phyloP scores from a whole-genome alignment of 2,888 invertebrate genomes.

The Villa cingulata region DNA sequence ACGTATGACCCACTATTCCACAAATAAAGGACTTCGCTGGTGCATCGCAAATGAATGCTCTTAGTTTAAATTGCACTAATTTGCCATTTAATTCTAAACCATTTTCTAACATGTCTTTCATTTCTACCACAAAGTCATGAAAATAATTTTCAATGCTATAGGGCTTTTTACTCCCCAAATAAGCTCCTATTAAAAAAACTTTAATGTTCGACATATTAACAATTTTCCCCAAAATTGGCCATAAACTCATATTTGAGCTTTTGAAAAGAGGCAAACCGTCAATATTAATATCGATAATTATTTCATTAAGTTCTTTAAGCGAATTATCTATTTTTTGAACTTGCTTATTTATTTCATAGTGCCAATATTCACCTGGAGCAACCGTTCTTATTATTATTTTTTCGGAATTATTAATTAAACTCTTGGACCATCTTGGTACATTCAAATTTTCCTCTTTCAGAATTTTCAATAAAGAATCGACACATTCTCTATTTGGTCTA shows the following conservation, averaged over 20 bases:
- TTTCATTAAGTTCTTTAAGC: slow-evolving; percentile 9
- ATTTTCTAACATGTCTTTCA: neutral
- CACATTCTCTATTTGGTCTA: neutral
- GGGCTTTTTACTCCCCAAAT: slow-evolving; percentile 7
- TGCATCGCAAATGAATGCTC: slow-evolving; percentile 14
- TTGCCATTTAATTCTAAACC: slow-evolving; percentile 2
- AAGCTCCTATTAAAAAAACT: slow-evolving; percentile 8
- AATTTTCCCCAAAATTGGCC: slow-evolving; percentile 12
- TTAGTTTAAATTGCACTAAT: slow-evolving; percentile 6
- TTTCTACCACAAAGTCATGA: slow-evolving; percentile 6
- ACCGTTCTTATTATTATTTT: slow-evolving; percentile 4
- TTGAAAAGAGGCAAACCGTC: slow-evolving; percentile 12
- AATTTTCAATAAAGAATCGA: neutral
- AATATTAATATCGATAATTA: slow-evolving; percentile 10
- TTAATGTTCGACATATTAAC: slow-evolving; percentile 9
- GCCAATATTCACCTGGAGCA: slow-evolving; percentile 9
- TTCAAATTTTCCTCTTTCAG: neutral
- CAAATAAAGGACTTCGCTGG: slow-evolving; percentile 5
- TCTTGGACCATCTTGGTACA: neutral
- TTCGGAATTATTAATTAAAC: neutral
- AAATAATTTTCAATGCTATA: slow-evolving; percentile 2
- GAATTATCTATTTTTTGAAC: slow-evolving; percentile 7
- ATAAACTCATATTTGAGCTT: slow-evolving; percentile 11
- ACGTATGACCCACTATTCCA: neutral
- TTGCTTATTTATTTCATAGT: slow-evolving; percentile 11